Base-by-base conservation (phyloP, 2,113 vertebrate species). In the Sporophila hypoxantha region DNA sequence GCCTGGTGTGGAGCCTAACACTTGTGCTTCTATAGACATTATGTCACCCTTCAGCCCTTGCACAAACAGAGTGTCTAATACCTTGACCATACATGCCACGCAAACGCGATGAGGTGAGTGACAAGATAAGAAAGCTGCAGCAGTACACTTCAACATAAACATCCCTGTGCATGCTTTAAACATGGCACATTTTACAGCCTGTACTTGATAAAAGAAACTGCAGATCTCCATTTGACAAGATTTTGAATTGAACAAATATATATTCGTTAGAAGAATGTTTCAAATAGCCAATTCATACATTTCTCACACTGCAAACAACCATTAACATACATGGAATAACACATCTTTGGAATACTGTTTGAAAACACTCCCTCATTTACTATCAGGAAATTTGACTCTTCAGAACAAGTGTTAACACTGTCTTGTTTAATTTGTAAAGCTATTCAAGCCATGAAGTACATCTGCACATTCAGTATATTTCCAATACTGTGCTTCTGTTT, bases 1-100 rank as follows among this genome's bases (percentile, higher is more conserved):
- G 94, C 94, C 86, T 91, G 70, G 66, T 93, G 87, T 82, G 78
- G 87, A 95, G 89, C 88, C 89, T 79, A 88, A 85, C 20, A 88
- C 85, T 92, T 94, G 77, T 55, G 73, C 78, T 96, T 97, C 95
- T 95, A 96, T 89, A 97, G 97, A 97, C 96, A 96, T 97, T 94
- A 97, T 96, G 97, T 97, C 97, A 97, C 94, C 84, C 85, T 87
- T 91, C 37, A 91, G 94, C 79, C 89, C 87, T 96, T 96, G 91
- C 39, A 79, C 95, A 97, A 97, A 97, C 95, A 97, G 82, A 95
- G 82, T 69, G 91, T 96, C 95, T 96, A 96, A 97, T 93, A 94
- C 94, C 93, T 96, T 83, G 73, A 57, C 50, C 20, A 8, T 21
- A 53, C 14, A 64, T 9, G 5, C 89, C 89, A 81, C 41, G 2